Percentiles rank a stretch among this genome's conserved stretches.
These are phyloP conservation scores for Chaetodon trifascialis DNA, from an alignment of 2,113 vertebrate species.

Conservation along the genomic window DNA sequence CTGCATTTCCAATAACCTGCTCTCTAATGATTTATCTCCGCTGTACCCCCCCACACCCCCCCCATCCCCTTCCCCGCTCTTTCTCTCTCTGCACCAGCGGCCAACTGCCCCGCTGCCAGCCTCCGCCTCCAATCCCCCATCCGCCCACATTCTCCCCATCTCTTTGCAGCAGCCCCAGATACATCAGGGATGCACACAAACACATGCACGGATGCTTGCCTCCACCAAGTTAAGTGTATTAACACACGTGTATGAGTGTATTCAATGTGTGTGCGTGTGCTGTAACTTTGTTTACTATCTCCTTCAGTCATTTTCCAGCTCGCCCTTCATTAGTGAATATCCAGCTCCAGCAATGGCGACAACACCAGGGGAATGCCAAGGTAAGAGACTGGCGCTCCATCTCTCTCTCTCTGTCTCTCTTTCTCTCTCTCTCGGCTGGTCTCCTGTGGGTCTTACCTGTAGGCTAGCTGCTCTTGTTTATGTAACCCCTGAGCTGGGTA, in stretches of 20 bases:
- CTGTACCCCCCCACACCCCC: constrained; percentile 60
- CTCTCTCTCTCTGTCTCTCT: constrained; percentile 58
- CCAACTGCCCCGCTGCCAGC: constrained; percentile 81
- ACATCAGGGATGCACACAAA: constrained; percentile 65
- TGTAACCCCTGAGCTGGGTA: constrained; percentile 75
- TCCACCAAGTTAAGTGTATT: constrained; percentile 54
- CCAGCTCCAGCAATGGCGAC: constrained; percentile 67
- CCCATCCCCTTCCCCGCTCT: constrained; percentile 47
- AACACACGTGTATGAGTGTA: constrained; percentile 36
- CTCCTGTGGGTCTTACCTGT: constrained; percentile 80
- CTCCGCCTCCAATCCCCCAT: constrained; percentile 70
- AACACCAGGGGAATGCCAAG: constrained; percentile 64
- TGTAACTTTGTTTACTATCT: constrained; percentile 70
- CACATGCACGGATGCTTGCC: constrained; percentile 49
- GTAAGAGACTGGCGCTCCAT: constrained; percentile 63
- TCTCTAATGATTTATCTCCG: constrained; percentile 88
- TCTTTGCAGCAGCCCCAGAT: constrained; percentile 66
- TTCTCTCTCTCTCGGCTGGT: constrained; percentile 58
- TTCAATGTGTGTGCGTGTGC: constrained; percentile 22
- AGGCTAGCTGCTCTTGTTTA: constrained; percentile 80
- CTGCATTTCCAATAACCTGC: constrained; percentile 93
- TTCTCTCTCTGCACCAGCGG: constrained; percentile 71
- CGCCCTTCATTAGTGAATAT: constrained; percentile 71
- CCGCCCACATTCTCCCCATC: constrained; percentile 74
- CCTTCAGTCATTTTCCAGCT: constrained; percentile 74